Evolutionary conservation across 2,113 vertebrate genomes (phyloP), one percentile per base, ranked within the genome.

Genomic region (Periophthalmus modestus): DNA sequence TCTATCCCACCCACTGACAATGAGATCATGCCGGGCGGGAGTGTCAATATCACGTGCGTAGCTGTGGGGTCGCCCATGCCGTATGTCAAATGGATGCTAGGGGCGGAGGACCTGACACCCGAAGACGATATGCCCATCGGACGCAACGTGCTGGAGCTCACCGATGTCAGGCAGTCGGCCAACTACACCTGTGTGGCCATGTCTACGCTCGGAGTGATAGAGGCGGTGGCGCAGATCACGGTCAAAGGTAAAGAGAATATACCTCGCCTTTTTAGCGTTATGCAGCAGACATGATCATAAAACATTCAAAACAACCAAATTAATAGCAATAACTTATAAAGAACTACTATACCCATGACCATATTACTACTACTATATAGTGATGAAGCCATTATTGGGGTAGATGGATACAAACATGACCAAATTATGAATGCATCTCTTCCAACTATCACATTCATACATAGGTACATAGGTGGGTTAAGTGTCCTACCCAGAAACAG

Each of bases 61-160:
- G 97, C 98, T 0, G 98, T 99, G 87, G 98, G 98, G 57, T 99
- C 98, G 69, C 98, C 97, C 75, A 99, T 99, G 98, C 98, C 98
- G 43, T 99, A 99, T 80, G 98, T 99, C 79, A 99, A 99, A 86
- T 99, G 98, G 97, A 99, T 99, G 98, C 91, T 99, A 74, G 98
- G 98, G 48, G 95, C 97, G 1, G 98, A 99, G 88, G 97, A 99
- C 90, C 91, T 99, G 81, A 99, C 98, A 47, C 98, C 98, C 24
- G 97, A 99, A 83, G 98, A 99, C 83, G 97, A 99, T 91, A 99
- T 99, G 98, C 98, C 98, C 77, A 99, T 99, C 81, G 98, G 98
- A 82, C 95, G 98, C 77, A 99, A 99, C n/a, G 97, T 99, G 66
- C 92, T 99, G 89, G 97, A 99, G 82, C 95, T 99, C 55, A 98